Base-by-base conservation (phyloP, 2,888 invertebrate species). In the Hedychridium roseum region DNA sequence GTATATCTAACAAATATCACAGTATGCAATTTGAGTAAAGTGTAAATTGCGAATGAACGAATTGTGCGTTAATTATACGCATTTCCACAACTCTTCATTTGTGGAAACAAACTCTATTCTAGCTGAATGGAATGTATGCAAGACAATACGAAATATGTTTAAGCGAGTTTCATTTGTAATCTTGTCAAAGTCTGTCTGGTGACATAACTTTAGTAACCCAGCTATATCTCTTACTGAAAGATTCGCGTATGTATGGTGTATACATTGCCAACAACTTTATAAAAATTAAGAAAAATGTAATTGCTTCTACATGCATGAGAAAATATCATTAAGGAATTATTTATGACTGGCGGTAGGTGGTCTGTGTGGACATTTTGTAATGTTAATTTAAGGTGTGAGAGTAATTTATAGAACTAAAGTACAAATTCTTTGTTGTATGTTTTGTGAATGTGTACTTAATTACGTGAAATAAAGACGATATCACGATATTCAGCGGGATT, bases 61-160 rank as follows among this genome's bases (percentile, higher is more conserved):
- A n/a, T n/a, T n/a, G n/a, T n/a, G n/a, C n/a, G n/a, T n/a, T n/a
- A n/a, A n/a, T n/a, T n/a, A n/a, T n/a, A n/a, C n/a, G n/a, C n/a
- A n/a, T n/a, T n/a, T n/a, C n/a, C n/a, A n/a, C n/a, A n/a, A n/a
- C n/a, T n/a, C n/a, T n/a, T n/a, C n/a, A n/a, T n/a, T n/a, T n/a
- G n/a, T n/a, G n/a, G n/a, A n/a, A n/a, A 34, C 11, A 32, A 45
- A 50, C 34, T 46, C 15, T 11, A 48, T 41, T 30, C 43, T 54
- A 48, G 30, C 35, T 55, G 37, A 55, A 55, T 51, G 57, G 38
- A 61, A 47, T 46, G 49, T 58, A 56, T 39, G 37, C 32, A 53
- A 54, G 68, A 68, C 63, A 68, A 70, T 70, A 68, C 58, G 46
- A 58, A 50, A 47, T 31, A 32, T 42, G 27, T 32, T 34, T 50